phyloP scores from a whole-genome alignment of 2,888 invertebrate genomes.

The Agrotis segetum region DNA sequence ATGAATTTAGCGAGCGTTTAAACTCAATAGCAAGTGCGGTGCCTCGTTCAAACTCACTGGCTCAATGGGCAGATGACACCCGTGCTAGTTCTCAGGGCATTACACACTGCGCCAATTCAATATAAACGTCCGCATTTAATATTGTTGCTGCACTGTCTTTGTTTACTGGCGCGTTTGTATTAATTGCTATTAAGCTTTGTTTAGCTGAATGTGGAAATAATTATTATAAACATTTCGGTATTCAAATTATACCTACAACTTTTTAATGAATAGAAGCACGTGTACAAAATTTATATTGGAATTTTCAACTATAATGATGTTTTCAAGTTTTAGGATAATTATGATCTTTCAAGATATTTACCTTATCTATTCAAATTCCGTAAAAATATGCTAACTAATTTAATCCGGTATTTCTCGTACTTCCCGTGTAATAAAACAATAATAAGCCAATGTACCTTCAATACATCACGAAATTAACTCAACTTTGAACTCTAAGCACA shows the following conservation, averaged over 20 bases:
- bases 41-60: constrained; percentile 38
- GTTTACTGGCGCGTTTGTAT: constrained; percentile 13
- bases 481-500: constrained; percentile 14
- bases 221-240: not conserved
- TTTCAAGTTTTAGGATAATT: no score
- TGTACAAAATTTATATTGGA: no score
- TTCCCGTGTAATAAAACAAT: not conserved
- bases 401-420: not conserved
- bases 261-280: no score
- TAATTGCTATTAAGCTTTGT: constrained; percentile 11
- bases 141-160: constrained; percentile 29
- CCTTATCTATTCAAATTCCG: no score
- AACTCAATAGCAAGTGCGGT: constrained; percentile 34
- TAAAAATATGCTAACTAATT: no score
- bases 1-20: constrained; percentile 46
- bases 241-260: not conserved
- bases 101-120: constrained; percentile 67
- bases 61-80: constrained; percentile 50
- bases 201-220: not conserved
- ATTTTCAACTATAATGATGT: no score
- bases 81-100: constrained; percentile 53
- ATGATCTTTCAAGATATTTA: no score
- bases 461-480: not conserved
- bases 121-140: constrained; percentile 59
- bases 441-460: not conserved